Percentiles rank a stretch among this genome's conserved stretches.
Conservation (phyloP, 2,888 invertebrate genomes). For the Aquatica leii region DNA sequence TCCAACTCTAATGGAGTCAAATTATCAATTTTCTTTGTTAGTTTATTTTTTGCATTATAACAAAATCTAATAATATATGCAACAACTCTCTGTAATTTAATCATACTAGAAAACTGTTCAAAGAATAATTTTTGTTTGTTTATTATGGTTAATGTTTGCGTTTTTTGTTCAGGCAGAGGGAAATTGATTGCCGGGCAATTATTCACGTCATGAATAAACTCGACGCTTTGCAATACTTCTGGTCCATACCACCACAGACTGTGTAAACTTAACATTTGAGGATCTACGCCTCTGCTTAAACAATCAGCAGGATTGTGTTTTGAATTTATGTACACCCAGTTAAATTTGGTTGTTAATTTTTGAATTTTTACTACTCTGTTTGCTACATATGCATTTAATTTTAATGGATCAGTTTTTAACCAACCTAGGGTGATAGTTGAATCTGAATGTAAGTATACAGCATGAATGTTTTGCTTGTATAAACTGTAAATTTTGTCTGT, state of each 20-base stretch:
- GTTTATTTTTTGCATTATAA: neutral
- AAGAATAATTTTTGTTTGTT: neutral
- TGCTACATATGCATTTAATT: constrained; percentile 24
- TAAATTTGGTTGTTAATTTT: neutral
- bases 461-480: neutral
- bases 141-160: neutral
- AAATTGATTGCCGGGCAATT: neutral
- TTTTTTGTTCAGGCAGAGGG: constrained; percentile 1
- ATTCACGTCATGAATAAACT: constrained; percentile 37
- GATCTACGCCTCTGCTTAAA: constrained; percentile 41
- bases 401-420: constrained; percentile 15
- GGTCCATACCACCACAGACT: constrained; percentile 30
- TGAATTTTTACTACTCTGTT: constrained; percentile 34
- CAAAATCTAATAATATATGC: constrained; percentile 15
- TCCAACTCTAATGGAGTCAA: constrained; percentile 4
- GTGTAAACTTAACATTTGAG: constrained; percentile 36
- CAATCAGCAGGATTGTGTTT: constrained; percentile 47
- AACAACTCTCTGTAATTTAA: constrained; percentile 5
- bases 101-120: neutral
- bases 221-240: constrained; percentile 30
- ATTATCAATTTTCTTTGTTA: neutral
- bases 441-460: constrained; percentile 30
- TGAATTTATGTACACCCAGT: constrained; percentile 33
- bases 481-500: neutral
- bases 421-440: constrained; percentile 30